These are phyloP conservation scores for Cinara cedri DNA, from an alignment of 2,888 invertebrate genomes.

Conservation along the genomic window DNA sequence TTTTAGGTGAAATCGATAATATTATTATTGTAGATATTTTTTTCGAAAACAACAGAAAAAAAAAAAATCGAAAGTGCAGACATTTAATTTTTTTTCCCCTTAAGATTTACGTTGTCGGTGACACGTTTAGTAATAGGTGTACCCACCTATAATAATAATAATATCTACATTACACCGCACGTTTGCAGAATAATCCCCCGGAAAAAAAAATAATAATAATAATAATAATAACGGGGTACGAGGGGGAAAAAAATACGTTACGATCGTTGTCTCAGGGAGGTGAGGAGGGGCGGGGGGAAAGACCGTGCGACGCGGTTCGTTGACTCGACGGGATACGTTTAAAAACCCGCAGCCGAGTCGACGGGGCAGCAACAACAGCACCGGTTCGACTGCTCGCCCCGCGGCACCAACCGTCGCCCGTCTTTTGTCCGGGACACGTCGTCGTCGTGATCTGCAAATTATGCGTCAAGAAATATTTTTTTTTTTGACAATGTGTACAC, in stretches of 20 bases:
- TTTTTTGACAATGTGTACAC: too few species aligned
- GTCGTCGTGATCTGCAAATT: too few species aligned
- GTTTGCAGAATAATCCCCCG: slow-evolving; percentile 15
- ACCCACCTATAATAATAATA: slow-evolving; percentile 16
- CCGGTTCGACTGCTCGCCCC: slow-evolving; percentile 19
- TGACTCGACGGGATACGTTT: slow-evolving; percentile 7
- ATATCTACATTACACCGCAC: background rate
- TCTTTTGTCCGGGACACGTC: slow-evolving; percentile 21
- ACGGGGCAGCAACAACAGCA: background rate
- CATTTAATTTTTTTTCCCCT: too few species aligned
- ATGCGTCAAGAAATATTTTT: too few species aligned
- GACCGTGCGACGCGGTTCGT: slow-evolving; percentile 10
- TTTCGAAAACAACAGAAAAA: too few species aligned
- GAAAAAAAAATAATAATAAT: too few species aligned
- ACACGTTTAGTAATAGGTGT: background rate
- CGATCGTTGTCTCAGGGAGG: background rate
- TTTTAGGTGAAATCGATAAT: too few species aligned
- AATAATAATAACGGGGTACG: background rate
- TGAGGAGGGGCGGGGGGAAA: background rate
- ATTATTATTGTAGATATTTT: too few species aligned
- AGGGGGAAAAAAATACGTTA: slow-evolving; percentile 38
- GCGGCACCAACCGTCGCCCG: background rate
- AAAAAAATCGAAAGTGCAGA: too few species aligned
- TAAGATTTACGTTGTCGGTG: too few species aligned
- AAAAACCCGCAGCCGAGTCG: background rate